These are phyloP conservation scores for Manduca sexta DNA, from an alignment of 1,140 invertebrate genomes.

Conservation along the genomic window DNA sequence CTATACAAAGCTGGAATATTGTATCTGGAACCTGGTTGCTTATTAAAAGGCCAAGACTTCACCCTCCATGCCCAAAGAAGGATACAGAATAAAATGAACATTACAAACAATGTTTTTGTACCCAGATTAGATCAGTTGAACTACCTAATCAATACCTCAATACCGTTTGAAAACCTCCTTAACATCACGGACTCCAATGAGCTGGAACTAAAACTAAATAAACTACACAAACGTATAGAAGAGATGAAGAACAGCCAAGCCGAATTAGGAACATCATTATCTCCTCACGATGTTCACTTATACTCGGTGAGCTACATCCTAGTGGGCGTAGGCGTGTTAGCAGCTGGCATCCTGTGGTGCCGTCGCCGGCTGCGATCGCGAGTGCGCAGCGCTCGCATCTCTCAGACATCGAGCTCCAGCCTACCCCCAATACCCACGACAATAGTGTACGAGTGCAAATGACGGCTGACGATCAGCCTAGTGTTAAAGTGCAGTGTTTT, in stretches of 20 bases:
- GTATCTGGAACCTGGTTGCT: too few species aligned
- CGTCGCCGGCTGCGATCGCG: neutral
- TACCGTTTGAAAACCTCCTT: neutral
- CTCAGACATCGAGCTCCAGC: neutral
- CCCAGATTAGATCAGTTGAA: neutral
- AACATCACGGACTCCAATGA: neutral
- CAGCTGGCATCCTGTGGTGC: neutral
- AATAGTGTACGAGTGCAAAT: neutral
- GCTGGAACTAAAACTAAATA: neutral
- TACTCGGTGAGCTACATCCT: conserved; percentile 4
- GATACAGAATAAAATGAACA: too few species aligned
- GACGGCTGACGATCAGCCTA: neutral
- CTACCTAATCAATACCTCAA: neutral
- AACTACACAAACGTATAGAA: conserved; percentile 1
- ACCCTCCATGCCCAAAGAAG: too few species aligned
- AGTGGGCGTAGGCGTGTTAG: neutral
- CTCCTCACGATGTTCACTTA: neutral
- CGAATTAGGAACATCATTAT: neutral
- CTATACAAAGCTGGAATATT: too few species aligned
- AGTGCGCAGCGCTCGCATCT: neutral
- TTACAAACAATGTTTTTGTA: neutral
- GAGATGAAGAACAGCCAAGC: conserved; percentile 2
- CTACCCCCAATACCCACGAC: neutral
- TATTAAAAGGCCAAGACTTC: too few species aligned
- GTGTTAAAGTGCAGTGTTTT: too few species aligned